phyloP scores from a whole-genome alignment of 37 sponge, comb jelly and placozoan species.

The Amphimedon queenslandica region DNA sequence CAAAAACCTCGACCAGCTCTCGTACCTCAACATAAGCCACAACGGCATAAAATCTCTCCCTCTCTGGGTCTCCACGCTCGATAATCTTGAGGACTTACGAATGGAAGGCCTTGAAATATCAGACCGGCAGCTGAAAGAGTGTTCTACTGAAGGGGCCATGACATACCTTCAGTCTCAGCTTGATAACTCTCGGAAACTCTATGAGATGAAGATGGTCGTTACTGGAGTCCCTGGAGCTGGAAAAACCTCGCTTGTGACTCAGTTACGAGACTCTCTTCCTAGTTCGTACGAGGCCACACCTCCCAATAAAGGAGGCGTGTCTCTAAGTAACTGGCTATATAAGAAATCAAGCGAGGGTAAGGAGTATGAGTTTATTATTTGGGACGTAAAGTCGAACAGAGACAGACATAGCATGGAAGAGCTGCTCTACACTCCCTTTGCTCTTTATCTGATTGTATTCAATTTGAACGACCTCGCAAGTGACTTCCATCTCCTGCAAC shows the following conservation, averaged over 20 bases:
- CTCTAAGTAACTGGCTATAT: not conserved
- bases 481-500: not conserved
- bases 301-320: not conserved
- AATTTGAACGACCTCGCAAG: not conserved
- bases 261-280: not conserved
- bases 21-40: not conserved
- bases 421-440: not conserved
- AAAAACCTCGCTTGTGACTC: not conserved
- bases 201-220: not conserved
- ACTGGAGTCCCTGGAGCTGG: not conserved
- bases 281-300: not conserved
- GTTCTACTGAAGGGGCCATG: not conserved
- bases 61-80: not conserved
- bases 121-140: not conserved
- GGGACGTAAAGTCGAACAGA: not conserved
- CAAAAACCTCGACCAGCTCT: not conserved
- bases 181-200: not conserved
- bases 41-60: not conserved
- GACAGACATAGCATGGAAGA: not conserved
- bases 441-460: not conserved
- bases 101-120: not conserved
- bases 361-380: not conserved
- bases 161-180: not conserved
- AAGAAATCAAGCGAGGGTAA: not conserved
- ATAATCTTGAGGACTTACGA: not conserved